Base-by-base conservation (phyloP, 1,140 invertebrate species). In the Leptonema lineaticorne region DNA sequence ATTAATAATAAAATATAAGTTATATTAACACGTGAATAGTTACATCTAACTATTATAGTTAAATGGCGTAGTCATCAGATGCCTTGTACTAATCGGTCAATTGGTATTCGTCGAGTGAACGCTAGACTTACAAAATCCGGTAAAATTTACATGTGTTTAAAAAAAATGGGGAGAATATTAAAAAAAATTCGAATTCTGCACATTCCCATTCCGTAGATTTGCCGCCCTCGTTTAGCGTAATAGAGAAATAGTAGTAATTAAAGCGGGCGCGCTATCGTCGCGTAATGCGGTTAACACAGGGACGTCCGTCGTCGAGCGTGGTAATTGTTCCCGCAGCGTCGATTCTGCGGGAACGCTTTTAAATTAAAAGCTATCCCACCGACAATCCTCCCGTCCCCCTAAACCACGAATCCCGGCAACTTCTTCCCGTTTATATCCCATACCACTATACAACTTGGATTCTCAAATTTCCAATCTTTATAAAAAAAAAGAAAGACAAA, bases 351-450 rank as follows among this genome's bases (percentile, higher is more conserved):
- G 14, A 26, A 26, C 4, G 50, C 50, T 5, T 22, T 53, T 22
- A 24, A 53, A 53, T 53, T 53, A 53, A 53, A 53, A 53, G 22
- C 50, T 20, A 48, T n/a, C 30, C 41, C 41, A 9, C 16, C 16
- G 41, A 46, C 6, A 46, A 6, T n/a, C 7, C 41, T n/a, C 16
- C 3, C 16, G 4, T 18, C 6, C 46, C 46, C 46, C 11, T 33
- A 5, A 6, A 6, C 11, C 5, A 5, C 30, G 30, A 33, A 6
- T 33, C 5, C 30, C 30, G 30, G 11, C 5, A 33, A 11, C 30
- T n/a, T 11, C 30, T 6, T 33, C 30, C 30, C 30, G n/a, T n/a
- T n/a, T 33, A 11, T 6, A 33, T 33, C 11, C 30, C 11, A 33
- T 6, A 33, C 30, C 30, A 33, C 30, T 11, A n/a, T n/a, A n/a